Evolutionary conservation across 2,888 invertebrate genomes (phyloP).

Genomic region (Meta bourneti): DNA sequence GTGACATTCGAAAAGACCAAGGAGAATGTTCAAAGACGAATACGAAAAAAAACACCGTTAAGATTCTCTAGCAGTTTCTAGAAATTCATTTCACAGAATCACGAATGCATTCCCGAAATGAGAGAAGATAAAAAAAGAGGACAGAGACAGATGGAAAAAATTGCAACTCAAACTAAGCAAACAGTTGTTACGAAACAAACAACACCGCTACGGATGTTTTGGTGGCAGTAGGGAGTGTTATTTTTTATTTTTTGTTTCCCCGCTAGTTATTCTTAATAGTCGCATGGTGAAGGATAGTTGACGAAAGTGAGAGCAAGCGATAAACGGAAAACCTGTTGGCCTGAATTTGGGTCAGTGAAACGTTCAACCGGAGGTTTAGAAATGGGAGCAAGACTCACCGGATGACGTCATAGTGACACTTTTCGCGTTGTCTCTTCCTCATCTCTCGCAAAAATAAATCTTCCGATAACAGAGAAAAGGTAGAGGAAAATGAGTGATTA

Average conservation of each 20-base stretch:
- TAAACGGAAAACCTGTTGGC: slow-evolving; percentile 60
- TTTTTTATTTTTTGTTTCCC: slow-evolving; percentile 12
- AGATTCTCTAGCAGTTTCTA: too few relatives aligned
- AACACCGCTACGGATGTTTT: slow-evolving; percentile 44
- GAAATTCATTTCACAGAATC: too few relatives aligned
- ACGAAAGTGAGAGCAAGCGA: slow-evolving; percentile 68
- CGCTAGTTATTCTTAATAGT: slow-evolving; percentile 45
- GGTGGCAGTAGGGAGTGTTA: slow-evolving; percentile 27
- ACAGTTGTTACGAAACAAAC: slow-evolving; percentile 30
- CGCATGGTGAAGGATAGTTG: slow-evolving; percentile 19
- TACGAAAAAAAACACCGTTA: too few relatives aligned
- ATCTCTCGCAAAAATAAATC: slow-evolving; percentile 57
- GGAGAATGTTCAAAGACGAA: too few relatives aligned
- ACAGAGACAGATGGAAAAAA: too few relatives aligned
- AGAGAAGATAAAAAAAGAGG: too few relatives aligned
- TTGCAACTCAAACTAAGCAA: background rate
- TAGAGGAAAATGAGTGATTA: slow-evolving; percentile 6
- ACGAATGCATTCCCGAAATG: too few relatives aligned
- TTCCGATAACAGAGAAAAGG: slow-evolving; percentile 23
- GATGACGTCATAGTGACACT: slow-evolving; percentile 47
- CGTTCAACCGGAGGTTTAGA: slow-evolving; percentile 63
- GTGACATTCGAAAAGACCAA: too few relatives aligned
- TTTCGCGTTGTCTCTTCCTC: slow-evolving; percentile 43
- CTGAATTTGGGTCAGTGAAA: slow-evolving; percentile 65
- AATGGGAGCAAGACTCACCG: slow-evolving; percentile 64